Conservation (phyloP, 2,797 vertebrate genomes). For the Phylloscopus collybita region DNA sequence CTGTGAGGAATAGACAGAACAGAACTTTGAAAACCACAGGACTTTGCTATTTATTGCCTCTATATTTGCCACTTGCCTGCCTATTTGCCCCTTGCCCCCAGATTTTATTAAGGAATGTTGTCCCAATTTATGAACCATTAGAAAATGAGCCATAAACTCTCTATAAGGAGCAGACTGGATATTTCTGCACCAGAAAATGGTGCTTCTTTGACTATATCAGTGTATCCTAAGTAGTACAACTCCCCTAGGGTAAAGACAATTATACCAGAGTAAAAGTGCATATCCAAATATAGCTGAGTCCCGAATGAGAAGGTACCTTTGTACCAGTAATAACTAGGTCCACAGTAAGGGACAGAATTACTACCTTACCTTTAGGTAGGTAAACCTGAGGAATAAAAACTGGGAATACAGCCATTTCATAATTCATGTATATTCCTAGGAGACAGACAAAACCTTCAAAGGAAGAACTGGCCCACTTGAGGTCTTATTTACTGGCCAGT, state of each 20-base stretch:
- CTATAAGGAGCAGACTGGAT: background rate
- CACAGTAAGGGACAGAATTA: conserved; percentile 13
- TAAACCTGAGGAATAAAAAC: conserved; percentile 18
- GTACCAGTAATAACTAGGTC: conserved; percentile 54
- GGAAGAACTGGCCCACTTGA: background rate
- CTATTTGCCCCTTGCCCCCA: background rate
- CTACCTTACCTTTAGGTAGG: conserved; percentile 24
- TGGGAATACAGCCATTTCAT: background rate
- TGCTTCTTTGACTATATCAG: conserved; percentile 34
- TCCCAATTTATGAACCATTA: conserved; percentile 20
- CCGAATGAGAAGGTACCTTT: conserved; percentile 7
- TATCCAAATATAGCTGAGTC: conserved; percentile 48
- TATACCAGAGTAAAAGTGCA: conserved; percentile 64
- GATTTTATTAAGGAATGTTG: conserved; percentile 4
- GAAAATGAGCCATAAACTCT: conserved; percentile 13
- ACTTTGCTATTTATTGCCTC: background rate
- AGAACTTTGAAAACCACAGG: background rate
- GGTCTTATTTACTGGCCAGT: background rate
- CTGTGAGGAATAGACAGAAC: background rate
- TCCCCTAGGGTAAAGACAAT: conserved; percentile 59
- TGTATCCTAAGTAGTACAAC: conserved; percentile 63
- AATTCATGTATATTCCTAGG: background rate
- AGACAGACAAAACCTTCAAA: background rate
- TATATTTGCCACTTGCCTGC: background rate
- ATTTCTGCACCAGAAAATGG: conserved; percentile 39